Evolutionary conservation across 1,140 invertebrate species (phyloP).

Genomic region (Drosophila triauraria): DNA sequence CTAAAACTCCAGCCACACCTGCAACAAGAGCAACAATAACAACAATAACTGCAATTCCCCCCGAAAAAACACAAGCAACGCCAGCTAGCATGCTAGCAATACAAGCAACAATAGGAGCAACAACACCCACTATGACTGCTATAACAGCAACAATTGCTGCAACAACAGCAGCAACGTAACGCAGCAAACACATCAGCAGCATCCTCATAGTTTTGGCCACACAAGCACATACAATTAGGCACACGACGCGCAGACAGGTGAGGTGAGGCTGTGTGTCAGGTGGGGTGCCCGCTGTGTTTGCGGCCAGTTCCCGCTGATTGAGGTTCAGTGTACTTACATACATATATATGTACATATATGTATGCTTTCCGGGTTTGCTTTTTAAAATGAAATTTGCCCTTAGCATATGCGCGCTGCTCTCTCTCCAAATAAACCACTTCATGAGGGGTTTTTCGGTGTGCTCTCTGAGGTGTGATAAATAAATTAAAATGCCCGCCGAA

Average conservation of each 20-base stretch:
- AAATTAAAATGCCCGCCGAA: conserved; percentile 52
- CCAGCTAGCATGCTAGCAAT: not conserved
- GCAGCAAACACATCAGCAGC: conserved; percentile 26
- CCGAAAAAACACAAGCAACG: not conserved
- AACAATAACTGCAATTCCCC: not conserved
- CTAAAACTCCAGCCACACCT: not conserved
- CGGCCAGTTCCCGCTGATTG: conserved; percentile 62
- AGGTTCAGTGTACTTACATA: conserved; percentile 31
- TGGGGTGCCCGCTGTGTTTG: conserved; percentile 17
- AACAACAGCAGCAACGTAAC: conserved; percentile 8
- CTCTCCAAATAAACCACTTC: conserved; percentile 57
- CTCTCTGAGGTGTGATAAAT: conserved; percentile 60
- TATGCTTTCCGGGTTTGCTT: conserved; percentile 49
- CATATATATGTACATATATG: not conserved
- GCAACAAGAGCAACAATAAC: not conserved
- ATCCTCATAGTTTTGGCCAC: conserved; percentile 44
- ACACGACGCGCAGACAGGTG: conserved; percentile 2
- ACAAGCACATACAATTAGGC: conserved; percentile 49
- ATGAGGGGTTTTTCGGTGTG: conserved; percentile 23
- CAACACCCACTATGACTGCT: not conserved
- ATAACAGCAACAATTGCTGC: conserved; percentile 8
- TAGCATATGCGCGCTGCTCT: conserved; percentile 25
- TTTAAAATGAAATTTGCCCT: conserved; percentile 75
- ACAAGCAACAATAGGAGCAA: conserved; percentile 2
- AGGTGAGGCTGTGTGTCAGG: conserved; percentile 5